Evolutionary conservation across 2,888 invertebrate species (phyloP).

Genomic region (Seira ritae): DNA sequence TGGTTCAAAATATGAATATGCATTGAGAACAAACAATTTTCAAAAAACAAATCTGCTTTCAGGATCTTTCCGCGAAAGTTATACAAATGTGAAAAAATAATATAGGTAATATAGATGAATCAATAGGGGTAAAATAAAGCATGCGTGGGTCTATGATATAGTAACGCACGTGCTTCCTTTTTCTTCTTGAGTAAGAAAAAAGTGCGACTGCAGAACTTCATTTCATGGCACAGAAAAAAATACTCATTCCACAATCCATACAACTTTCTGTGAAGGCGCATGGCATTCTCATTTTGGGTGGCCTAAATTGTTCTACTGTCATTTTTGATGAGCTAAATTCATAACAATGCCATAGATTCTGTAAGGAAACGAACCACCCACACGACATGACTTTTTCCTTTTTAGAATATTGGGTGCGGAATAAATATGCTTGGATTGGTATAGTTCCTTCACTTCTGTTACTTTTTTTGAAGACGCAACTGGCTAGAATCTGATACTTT

Average conservation of each 20-base stretch:
- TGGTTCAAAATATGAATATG: constrained; percentile 3
- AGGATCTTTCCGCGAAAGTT: neutral
- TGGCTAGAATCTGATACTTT: too few species aligned
- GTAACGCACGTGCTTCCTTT: neutral
- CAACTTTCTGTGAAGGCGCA: neutral
- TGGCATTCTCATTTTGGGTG: constrained; percentile 50
- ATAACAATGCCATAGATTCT: constrained; percentile 39
- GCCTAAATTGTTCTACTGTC: constrained; percentile 58
- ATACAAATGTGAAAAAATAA: constrained; percentile 1
- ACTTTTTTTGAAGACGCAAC: too few species aligned
- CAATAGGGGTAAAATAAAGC: constrained; percentile 1
- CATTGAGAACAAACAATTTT: constrained; percentile 1
- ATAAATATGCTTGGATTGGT: too few species aligned
- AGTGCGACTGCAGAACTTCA: too few species aligned
- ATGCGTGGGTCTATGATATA: constrained; percentile 11
- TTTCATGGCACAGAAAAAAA: too few species aligned
- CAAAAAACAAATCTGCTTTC: neutral
- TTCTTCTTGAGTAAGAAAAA: too few species aligned
- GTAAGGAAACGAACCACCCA: constrained; percentile 45
- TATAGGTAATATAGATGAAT: neutral
- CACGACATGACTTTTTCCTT: constrained; percentile 26
- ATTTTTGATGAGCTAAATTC: constrained; percentile 32
- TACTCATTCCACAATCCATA: neutral
- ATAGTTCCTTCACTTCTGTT: too few species aligned
- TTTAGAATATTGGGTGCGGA: neutral